phyloP scores from a whole-genome alignment of 1,140 invertebrate species.

The Drosophila pruinosa region DNA sequence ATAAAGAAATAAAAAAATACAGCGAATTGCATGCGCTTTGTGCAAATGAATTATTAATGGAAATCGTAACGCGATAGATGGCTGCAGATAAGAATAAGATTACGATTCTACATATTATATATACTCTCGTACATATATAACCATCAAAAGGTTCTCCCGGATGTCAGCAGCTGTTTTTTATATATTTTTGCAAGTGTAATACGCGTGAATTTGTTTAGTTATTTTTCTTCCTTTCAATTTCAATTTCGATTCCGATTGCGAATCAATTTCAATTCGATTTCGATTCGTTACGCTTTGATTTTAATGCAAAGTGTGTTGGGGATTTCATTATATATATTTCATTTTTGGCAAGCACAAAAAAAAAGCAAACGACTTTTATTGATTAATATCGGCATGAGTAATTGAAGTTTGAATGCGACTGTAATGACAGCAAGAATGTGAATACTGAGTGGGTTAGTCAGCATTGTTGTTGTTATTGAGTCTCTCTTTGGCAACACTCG shows the following conservation, averaged over 20 bases:
- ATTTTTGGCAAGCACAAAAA: slow-evolving; percentile 26
- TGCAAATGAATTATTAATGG: slow-evolving; percentile 77
- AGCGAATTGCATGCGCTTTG: slow-evolving; percentile 53
- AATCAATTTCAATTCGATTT: slow-evolving; percentile 50
- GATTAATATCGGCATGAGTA: slow-evolving; percentile 62
- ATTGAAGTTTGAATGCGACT: slow-evolving; percentile 61
- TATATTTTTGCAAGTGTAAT: slow-evolving; percentile 71
- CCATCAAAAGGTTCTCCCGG: slow-evolving; percentile 58
- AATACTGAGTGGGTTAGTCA: slow-evolving; percentile 48
- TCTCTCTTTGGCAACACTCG: neutral
- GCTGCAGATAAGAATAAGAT: neutral
- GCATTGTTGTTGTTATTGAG: slow-evolving; percentile 5
- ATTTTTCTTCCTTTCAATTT: slow-evolving; percentile 12
- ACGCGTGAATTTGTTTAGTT: slow-evolving; percentile 32
- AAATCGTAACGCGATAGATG: neutral
- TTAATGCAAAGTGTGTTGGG: slow-evolving; percentile 46
- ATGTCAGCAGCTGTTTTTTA: slow-evolving; percentile 39
- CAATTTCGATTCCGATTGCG: slow-evolving; percentile 26
- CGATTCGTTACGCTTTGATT: slow-evolving; percentile 57
- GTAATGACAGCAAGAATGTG: slow-evolving; percentile 61
- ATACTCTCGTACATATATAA: no score
- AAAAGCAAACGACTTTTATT: slow-evolving; percentile 55
- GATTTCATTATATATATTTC: slow-evolving; percentile 28
- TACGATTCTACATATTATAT: no score
- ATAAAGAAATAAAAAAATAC: slow-evolving; percentile 41